Conservation (phyloP, 2,113 vertebrate species). For the Pimephales promelas region DNA sequence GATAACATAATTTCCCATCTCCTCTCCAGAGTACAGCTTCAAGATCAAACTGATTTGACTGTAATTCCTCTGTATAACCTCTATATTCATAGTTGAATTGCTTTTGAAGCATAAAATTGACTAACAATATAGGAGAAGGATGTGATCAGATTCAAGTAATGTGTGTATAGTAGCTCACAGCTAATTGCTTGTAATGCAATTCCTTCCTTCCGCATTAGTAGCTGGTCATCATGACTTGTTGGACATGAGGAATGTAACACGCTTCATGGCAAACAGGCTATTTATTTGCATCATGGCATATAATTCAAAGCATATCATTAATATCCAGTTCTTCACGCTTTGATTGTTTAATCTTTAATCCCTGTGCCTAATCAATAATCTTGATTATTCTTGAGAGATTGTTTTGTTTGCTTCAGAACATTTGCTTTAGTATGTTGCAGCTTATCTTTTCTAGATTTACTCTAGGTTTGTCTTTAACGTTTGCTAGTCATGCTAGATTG, state of each 20-base stretch:
- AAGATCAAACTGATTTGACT: constrained; percentile 51
- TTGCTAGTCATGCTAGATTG: not conserved
- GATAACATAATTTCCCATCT: constrained; percentile 49
- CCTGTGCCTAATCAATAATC: not conserved
- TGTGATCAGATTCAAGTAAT: constrained; percentile 21
- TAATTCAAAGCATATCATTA: not conserved
- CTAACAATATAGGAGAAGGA: constrained; percentile 54
- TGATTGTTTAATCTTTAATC: not conserved
- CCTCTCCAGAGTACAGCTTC: constrained; percentile 45
- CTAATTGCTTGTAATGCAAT: constrained; percentile 1
- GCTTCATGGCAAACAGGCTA: not conserved
- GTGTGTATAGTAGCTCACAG: not conserved
- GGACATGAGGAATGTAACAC: too few species aligned
- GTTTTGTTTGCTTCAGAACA: not conserved
- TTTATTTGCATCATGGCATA: not conserved
- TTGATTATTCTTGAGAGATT: not conserved
- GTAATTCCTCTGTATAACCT: constrained; percentile 51
- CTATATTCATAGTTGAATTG: constrained; percentile 46
- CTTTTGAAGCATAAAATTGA: constrained; percentile 52
- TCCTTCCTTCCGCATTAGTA: not conserved
- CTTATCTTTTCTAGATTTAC: not conserved
- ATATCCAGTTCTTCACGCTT: not conserved
- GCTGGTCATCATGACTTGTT: not conserved
- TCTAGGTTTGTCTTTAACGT: not conserved
- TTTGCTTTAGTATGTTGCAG: not conserved